phyloP scores from a whole-genome alignment of 1,140 invertebrate genomes.

The Zaprionus capensis region DNA sequence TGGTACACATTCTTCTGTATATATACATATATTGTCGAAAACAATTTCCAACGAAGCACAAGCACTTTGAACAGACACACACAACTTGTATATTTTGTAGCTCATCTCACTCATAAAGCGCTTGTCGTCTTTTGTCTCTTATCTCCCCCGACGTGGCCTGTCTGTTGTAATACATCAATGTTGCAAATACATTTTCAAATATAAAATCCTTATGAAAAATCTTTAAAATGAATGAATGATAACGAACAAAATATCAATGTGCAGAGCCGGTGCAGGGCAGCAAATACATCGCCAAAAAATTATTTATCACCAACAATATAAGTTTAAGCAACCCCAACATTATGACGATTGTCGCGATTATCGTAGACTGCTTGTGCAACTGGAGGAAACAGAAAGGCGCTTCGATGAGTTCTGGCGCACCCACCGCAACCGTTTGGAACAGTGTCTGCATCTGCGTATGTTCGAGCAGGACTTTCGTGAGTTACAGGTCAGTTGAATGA shows the following conservation, averaged over 20 bases:
- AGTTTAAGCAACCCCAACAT: conserved; percentile 77
- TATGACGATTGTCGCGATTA: conserved; percentile 81
- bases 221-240: conserved; percentile 36
- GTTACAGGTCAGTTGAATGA: conserved; percentile 86
- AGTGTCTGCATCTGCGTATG: conserved; percentile 94
- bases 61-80: conserved; percentile 21
- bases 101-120: conserved; percentile 59
- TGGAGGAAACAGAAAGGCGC: conserved; percentile 96
- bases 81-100: conserved; percentile 32
- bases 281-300: conserved; percentile 74
- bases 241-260: conserved; percentile 47
- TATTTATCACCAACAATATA: conserved; percentile 80
- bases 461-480: conserved; percentile 96
- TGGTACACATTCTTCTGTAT: neutral
- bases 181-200: conserved; percentile 49
- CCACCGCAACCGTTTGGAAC: conserved; percentile 93
- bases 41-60: conserved; percentile 16
- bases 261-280: conserved; percentile 78
- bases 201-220: conserved; percentile 14
- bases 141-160: conserved; percentile 46
- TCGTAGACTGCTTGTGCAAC: conserved; percentile 93
- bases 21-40: neutral
- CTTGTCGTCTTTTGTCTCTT: conserved; percentile 62
- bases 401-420: conserved; percentile 97
- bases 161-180: conserved; percentile 28